Percentiles rank a stretch among this genome's conserved stretches.
These are phyloP conservation scores for Carcharodon carcharias DNA, from an alignment of 2,797 vertebrate genomes.

Conservation along the genomic window DNA sequence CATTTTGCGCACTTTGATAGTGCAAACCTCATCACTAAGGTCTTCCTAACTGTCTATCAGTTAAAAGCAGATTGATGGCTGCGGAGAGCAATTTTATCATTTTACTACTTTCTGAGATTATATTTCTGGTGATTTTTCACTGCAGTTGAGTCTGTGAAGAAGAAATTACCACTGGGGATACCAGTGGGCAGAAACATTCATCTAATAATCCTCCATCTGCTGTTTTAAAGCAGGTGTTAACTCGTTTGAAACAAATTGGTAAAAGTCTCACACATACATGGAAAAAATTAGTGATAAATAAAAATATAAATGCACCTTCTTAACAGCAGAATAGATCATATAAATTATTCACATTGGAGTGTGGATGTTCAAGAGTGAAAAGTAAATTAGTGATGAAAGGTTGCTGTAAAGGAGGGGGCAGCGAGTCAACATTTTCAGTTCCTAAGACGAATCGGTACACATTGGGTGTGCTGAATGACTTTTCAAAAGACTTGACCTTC, in stretches of 20 bases:
- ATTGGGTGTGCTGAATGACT: background rate
- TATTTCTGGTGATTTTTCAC: background rate
- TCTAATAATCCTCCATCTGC: background rate
- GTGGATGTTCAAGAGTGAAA: no score
- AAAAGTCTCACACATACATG: no score
- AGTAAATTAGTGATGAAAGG: background rate
- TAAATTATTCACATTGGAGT: background rate
- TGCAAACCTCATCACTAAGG: background rate
- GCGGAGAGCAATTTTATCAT: background rate
- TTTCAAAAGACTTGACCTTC: background rate
- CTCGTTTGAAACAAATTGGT: background rate
- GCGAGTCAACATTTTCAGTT: background rate
- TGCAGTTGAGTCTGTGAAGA: background rate
- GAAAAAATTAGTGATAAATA: background rate
- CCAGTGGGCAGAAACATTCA: background rate
- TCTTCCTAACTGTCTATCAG: background rate
- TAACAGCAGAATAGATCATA: background rate
- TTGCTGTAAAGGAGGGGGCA: background rate
- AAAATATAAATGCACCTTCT: background rate
- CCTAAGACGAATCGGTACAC: background rate
- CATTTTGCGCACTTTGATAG: background rate
- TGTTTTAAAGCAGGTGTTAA: background rate
- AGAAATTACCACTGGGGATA: background rate
- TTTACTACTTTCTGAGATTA: background rate
- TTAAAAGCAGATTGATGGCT: background rate